Base-by-base conservation (phyloP, 1,140 invertebrate species). In the Tetranychus urticae region DNA sequence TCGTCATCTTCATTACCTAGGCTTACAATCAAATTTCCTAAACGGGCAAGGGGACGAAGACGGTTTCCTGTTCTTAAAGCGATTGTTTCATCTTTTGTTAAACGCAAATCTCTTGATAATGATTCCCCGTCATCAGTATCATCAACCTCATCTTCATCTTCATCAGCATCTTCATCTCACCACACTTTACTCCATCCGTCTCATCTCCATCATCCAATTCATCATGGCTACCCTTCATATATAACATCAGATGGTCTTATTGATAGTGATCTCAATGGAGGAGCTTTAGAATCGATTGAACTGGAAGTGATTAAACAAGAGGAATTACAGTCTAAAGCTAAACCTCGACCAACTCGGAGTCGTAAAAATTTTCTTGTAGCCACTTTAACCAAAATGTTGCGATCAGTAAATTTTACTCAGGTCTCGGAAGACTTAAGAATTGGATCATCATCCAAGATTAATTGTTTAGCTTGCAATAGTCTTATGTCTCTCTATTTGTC, bases 391-490 rank as follows among this genome's bases (percentile, higher is more conserved):
- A 33, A 59, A 61, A 63, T 63, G 62, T 50, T 63, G 7, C 63
- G 59, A 47, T 60, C 62, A 37, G 62, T 63, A 14, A 63, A 63
- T 45, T 45, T 61, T 35, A 36, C 31, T 23, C 36, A 64, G 62
- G 23, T 65, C 36, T 56, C 64, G 7, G 37, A 52, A 47, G 64
- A 65, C 7, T 57, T 65, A 50, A 63, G 64, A 13, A 47, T 65
- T 23, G 64, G 64, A 13, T 65, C 62, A 42, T 65, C 64, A 48
- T 65, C 64, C 3, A n/a, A 63, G 23, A 63, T 63, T 23, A 64
- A 63, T 31, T 65, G 64, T 61, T 57, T 65, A 52, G 61, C 61
- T 6, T 65, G 64, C 39, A 64, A 65, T 47, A 63, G 62, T 36
- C 8, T 65, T 31, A 63, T 58, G 12, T 58, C 64, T 52, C 58